Percentiles rank a stretch among this genome's conserved stretches.
phyloP scores from a whole-genome alignment of 1,140 invertebrate species.

The Bilobella aurantiaca region DNA sequence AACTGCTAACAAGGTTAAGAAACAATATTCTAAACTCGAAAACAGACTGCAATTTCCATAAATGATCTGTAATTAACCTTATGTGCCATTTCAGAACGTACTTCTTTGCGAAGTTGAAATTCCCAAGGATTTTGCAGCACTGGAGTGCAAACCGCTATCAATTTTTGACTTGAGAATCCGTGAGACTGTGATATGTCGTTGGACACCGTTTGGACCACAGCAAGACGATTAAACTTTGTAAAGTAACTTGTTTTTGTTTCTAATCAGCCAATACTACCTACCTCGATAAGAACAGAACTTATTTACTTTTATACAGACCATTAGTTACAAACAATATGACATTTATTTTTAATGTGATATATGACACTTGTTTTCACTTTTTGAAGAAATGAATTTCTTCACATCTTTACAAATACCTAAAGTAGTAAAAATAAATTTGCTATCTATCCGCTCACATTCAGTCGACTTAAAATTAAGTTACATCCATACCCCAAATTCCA shows the following conservation, averaged over 20 bases:
- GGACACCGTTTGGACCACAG: conserved; percentile 11
- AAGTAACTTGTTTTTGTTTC: too few relatives aligned
- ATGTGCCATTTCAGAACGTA: conserved; percentile 10
- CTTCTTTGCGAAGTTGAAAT: conserved; percentile 25
- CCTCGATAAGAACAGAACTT: background rate
- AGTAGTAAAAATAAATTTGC: background rate
- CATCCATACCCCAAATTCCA: background rate
- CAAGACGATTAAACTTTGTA: background rate
- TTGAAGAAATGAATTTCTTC: too few relatives aligned
- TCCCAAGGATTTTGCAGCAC: conserved; percentile 19
- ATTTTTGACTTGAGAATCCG: conserved; percentile 25
- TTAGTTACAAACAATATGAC: background rate
- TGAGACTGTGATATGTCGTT: conserved; percentile 21
- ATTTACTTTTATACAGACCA: background rate
- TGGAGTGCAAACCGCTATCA: conserved; percentile 17
- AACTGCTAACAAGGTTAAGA: conserved; percentile 22
- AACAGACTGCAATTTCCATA: background rate
- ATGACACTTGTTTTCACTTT: conserved; percentile 6
- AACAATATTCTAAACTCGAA: conserved; percentile 13
- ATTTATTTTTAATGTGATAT: background rate
- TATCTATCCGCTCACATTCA: background rate
- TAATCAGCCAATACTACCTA: too few relatives aligned
- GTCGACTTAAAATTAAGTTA: background rate
- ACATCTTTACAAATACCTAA: background rate
- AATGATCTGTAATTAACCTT: background rate